Percentiles rank a stretch among this genome's conserved stretches.
These are phyloP conservation scores for Camptogramma bilineatum DNA, from an alignment of 2,888 invertebrate species.

Conservation along the genomic window DNA sequence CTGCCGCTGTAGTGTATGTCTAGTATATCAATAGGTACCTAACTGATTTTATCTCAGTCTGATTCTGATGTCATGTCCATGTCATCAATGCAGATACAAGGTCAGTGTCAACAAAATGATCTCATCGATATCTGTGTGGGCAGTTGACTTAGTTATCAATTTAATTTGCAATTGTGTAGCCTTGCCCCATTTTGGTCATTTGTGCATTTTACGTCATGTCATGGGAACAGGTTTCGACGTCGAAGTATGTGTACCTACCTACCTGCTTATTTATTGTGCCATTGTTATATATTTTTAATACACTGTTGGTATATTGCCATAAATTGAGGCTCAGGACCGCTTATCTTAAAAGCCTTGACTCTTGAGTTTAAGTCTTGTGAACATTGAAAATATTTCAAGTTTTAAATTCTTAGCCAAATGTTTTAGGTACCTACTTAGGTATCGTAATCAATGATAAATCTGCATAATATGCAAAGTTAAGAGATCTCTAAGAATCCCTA, in stretches of 20 bases:
- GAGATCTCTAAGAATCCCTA: too few species aligned
- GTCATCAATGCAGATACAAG: conserved; percentile 71
- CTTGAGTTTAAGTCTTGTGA: too few species aligned
- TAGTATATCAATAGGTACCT: background rate
- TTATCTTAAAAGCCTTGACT: too few species aligned
- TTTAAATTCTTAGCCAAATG: too few species aligned
- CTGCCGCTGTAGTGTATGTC: conserved; percentile 56
- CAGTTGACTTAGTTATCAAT: conserved; percentile 55
- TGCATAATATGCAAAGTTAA: too few species aligned
- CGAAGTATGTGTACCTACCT: background rate
- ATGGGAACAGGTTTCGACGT: conserved; percentile 31
- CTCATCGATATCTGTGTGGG: conserved; percentile 70
- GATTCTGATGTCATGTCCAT: conserved; percentile 78
- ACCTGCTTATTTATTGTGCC: background rate
- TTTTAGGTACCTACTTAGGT: too few species aligned
- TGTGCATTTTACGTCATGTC: conserved; percentile 34
- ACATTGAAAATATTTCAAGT: too few species aligned
- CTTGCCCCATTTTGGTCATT: conserved; percentile 31
- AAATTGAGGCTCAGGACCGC: too few species aligned
- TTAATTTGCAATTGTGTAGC: conserved; percentile 61
- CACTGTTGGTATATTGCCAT: too few species aligned
- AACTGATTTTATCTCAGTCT: conserved; percentile 59
- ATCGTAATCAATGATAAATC: too few species aligned
- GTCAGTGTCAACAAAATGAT: conserved; percentile 78
- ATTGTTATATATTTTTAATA: background rate